Conservation (phyloP, 2,888 invertebrate genomes). For the Polietes domitor region DNA sequence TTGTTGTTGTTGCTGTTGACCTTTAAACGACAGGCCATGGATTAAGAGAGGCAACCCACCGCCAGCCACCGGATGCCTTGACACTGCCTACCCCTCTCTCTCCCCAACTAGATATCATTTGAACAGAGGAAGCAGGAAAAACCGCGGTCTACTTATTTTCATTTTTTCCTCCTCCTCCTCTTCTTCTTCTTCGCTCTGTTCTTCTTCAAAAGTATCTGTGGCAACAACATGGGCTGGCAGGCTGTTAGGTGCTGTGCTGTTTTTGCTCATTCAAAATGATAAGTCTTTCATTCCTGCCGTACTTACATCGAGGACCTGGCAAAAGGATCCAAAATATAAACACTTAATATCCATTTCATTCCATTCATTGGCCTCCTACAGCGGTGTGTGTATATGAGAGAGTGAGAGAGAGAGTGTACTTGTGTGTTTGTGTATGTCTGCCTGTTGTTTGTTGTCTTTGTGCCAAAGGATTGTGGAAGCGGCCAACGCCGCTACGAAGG, state of each 20-base stretch:
- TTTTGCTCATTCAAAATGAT: constrained; percentile 26
- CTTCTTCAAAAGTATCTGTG: too few species aligned
- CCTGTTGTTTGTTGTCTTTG: too few species aligned
- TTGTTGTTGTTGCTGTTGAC: constrained; percentile 10
- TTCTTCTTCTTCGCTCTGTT: too few species aligned
- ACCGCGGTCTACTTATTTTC: constrained; percentile 1
- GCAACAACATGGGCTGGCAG: too few species aligned
- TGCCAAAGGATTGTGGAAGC: constrained; percentile 26
- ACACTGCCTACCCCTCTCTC: not conserved
- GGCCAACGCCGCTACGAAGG: not conserved
- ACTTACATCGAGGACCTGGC: not conserved
- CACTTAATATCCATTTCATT: not conserved
- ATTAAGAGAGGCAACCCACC: not conserved
- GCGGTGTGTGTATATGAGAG: not conserved
- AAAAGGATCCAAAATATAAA: constrained; percentile 13
- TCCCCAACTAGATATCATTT: not conserved
- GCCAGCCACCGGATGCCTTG: not conserved
- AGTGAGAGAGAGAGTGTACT: not conserved
- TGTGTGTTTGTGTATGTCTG: too few species aligned
- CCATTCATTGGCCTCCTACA: constrained; percentile 2
- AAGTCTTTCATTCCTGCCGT: not conserved
- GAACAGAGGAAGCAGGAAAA: not conserved
- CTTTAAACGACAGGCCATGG: constrained; percentile 15
- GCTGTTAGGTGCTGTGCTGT: not conserved
- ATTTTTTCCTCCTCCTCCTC: too few species aligned